A percentile compares a stretch with the other conserved stretches of the same genome.
These are phyloP conservation scores for Blastomussa wellsi DNA, from an alignment of 92 coral and sea anemone genomes.

Conservation along the genomic window DNA sequence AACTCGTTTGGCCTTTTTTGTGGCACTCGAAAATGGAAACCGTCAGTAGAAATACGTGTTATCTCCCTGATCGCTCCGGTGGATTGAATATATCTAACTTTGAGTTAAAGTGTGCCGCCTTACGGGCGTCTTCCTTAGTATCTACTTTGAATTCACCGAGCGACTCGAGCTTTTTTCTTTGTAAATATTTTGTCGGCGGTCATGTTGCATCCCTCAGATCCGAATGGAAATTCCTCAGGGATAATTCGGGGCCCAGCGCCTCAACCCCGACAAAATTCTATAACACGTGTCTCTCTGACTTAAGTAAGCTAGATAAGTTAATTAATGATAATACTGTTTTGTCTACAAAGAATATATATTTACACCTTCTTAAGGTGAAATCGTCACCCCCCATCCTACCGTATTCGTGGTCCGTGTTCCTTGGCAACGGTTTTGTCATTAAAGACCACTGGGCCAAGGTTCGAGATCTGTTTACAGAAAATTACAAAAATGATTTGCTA, in stretches of 20 bases:
- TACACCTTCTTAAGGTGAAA: neutral
- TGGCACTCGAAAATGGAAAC: constrained; percentile 6
- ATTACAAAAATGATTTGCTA: neutral
- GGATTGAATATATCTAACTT: neutral
- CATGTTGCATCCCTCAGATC: neutral
- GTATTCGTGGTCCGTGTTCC: neutral
- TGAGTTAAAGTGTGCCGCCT: neutral
- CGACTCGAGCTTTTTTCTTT: neutral
- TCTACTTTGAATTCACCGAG: neutral
- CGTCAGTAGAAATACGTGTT: neutral
- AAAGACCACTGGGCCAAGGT: neutral
- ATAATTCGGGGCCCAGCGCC: neutral
- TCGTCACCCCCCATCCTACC: neutral
- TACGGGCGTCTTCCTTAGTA: neutral
- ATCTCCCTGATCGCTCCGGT: neutral
- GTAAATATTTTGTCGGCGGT: neutral
- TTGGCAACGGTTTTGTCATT: neutral
- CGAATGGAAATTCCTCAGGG: neutral
- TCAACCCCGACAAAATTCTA: neutral
- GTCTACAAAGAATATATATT: neutral
- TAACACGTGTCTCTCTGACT: neutral
- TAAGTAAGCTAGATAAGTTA: neutral
- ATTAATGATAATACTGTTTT: neutral
- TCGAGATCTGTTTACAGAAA: neutral
- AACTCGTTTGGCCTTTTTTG: neutral